Conservation (phyloP, 2,888 invertebrate genomes). For the Sclerodermus sp. region DNA sequence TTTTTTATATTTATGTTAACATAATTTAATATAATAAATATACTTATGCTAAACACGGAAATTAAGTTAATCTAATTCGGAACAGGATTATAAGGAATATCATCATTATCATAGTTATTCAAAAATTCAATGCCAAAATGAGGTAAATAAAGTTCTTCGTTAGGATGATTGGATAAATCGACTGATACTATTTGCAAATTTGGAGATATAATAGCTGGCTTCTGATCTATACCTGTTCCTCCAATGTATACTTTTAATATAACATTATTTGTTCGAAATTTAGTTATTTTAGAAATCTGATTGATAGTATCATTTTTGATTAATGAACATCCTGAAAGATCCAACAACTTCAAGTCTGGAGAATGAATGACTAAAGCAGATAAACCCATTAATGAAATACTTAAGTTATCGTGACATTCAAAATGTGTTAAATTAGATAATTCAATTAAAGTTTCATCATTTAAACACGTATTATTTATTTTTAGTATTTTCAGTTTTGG, state of each 20-base stretch:
- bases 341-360: constrained; percentile 38
- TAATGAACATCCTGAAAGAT: constrained; percentile 40
- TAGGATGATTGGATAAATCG: constrained; percentile 15
- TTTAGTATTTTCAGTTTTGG: constrained; percentile 39
- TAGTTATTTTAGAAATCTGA: constrained; percentile 38
- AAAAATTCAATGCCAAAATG: too few species aligned
- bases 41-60: too few species aligned
- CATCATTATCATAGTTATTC: too few species aligned
- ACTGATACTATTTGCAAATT: constrained; percentile 43
- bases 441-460: constrained; percentile 33
- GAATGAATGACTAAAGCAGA: constrained; percentile 33
- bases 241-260: constrained; percentile 46
- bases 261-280: constrained; percentile 36
- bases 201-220: constrained; percentile 36
- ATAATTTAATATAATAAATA: too few species aligned
- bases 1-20: too few species aligned
- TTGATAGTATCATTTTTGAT: constrained; percentile 37
- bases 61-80: too few species aligned
- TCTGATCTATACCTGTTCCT: constrained; percentile 25
- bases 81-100: too few species aligned
- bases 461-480: constrained; percentile 38
- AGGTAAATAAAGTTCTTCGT: too few species aligned
- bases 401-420: constrained; percentile 39
- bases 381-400: constrained; percentile 31
- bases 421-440: constrained; percentile 36